Evolutionary conservation across 2,113 vertebrate species (phyloP).

Genomic region (Piprites chloris): DNA sequence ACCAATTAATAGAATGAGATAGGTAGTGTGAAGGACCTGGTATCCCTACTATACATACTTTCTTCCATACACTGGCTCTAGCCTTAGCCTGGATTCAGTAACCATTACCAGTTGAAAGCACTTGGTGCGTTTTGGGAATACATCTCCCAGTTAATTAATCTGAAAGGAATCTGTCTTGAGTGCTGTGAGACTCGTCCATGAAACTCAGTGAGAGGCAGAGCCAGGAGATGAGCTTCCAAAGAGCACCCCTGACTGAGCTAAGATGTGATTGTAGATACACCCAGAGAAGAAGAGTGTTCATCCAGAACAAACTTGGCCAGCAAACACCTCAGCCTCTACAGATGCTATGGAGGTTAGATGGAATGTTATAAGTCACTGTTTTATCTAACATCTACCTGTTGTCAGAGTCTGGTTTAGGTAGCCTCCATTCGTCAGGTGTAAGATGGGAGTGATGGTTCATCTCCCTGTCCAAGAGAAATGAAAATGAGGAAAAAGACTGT

Average conservation of each 20-base stretch:
- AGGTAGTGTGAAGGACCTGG: not conserved
- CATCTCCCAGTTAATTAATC: not conserved
- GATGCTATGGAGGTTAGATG: not conserved
- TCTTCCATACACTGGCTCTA: not conserved
- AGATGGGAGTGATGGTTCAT: not conserved
- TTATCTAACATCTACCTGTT: not conserved
- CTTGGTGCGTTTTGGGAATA: not conserved
- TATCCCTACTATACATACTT: accelerated
- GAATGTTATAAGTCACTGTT: not conserved
- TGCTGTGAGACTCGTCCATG: not conserved
- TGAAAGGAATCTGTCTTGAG: not conserved
- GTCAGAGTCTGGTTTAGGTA: not conserved
- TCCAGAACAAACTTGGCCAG: not conserved
- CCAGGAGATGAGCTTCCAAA: not conserved
- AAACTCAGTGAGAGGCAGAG: not conserved
- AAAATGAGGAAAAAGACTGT: not conserved
- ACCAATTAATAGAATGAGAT: not conserved
- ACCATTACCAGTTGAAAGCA: not conserved
- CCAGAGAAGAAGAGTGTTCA: not conserved
- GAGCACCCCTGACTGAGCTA: not conserved
- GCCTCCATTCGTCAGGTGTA: not conserved
- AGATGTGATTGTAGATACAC: not conserved
- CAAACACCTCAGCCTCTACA: not conserved
- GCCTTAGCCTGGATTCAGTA: not conserved
- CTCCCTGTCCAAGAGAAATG: not conserved